Evolutionary conservation across 53 echinoderm and acorn worm species (phyloP).

Genomic region (Paelopatides confundens): DNA sequence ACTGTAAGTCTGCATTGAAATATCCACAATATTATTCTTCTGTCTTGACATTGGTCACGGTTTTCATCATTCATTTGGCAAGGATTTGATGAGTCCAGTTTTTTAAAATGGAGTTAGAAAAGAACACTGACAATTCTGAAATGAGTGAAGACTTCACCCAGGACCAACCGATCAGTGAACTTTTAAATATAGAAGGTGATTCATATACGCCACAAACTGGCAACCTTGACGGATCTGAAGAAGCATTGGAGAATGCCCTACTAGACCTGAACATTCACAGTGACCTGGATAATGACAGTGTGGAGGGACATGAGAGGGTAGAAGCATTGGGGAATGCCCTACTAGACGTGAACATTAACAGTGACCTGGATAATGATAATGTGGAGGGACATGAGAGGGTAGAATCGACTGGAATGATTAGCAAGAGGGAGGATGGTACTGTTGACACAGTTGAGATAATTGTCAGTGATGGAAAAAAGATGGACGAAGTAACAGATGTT

Average conservation of each 20-base stretch:
- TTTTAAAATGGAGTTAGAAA: neutral
- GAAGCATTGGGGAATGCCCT: neutral
- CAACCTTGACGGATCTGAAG: neutral
- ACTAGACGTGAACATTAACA: neutral
- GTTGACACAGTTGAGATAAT: neutral
- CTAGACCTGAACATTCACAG: neutral
- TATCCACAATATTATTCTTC: too few species aligned
- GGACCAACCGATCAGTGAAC: neutral
- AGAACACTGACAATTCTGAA: neutral
- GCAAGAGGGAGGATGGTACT: neutral
- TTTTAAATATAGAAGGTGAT: neutral
- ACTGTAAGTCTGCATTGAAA: too few species aligned
- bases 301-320: neutral
- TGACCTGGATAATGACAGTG: neutral
- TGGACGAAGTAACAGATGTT: neutral
- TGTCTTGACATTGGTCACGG: too few species aligned
- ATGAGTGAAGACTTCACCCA: neutral
- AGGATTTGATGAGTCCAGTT: neutral
- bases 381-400: neutral
- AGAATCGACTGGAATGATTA: neutral
- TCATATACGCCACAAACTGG: neutral
- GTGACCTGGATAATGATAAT: neutral
- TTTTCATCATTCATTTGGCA: too few species aligned
- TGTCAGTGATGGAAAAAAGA: neutral
- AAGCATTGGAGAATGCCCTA: neutral